Evolutionary conservation across 2,797 vertebrate genomes (phyloP).

Genomic region (Varecia variegata): DNA sequence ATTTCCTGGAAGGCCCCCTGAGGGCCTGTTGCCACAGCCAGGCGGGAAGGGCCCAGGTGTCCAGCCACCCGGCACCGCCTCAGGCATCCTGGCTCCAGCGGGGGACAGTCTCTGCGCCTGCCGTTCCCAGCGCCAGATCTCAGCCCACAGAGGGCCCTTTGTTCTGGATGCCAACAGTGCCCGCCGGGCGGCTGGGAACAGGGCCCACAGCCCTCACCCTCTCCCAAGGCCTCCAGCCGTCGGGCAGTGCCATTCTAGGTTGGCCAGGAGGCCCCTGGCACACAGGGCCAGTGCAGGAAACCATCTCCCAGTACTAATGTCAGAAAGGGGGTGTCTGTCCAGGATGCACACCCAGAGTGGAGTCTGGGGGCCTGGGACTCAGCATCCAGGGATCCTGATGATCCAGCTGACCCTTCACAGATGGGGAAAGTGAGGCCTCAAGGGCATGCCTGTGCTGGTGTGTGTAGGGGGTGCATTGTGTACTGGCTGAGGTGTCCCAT

Average conservation of each 20-base stretch:
- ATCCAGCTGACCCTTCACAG: neutral
- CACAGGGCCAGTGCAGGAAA: slow-evolving; percentile 40
- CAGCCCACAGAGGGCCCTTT: slow-evolving; percentile 83
- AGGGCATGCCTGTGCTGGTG: neutral
- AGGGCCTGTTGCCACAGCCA: slow-evolving; percentile 19
- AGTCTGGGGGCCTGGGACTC: neutral
- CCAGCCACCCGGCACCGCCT: slow-evolving; percentile 64
- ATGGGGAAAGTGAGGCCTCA: neutral
- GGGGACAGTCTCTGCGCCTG: slow-evolving; percentile 61
- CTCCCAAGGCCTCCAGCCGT: slow-evolving; percentile 67
- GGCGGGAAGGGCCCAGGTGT: slow-evolving; percentile 70
- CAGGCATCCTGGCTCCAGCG: slow-evolving; percentile 69
- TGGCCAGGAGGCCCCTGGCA: slow-evolving; percentile 68
- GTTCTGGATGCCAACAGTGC: slow-evolving; percentile 83
- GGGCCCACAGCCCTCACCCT: slow-evolving; percentile 74
- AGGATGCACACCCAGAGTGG: neutral
- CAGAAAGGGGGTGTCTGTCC: neutral
- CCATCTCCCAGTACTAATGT: neutral
- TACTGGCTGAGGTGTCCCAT: neutral
- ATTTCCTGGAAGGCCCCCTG: slow-evolving; percentile 67
- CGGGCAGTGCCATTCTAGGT: slow-evolving; percentile 63
- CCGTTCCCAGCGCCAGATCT: slow-evolving; percentile 67
- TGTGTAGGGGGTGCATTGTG: rapidly evolving
- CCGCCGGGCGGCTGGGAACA: slow-evolving; percentile 78
- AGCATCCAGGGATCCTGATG: neutral